A percentile compares a stretch with the other conserved stretches of the same genome.
Conservation (phyloP, 2,113 vertebrate genomes). For the Telmatochromis brichardi region DNA sequence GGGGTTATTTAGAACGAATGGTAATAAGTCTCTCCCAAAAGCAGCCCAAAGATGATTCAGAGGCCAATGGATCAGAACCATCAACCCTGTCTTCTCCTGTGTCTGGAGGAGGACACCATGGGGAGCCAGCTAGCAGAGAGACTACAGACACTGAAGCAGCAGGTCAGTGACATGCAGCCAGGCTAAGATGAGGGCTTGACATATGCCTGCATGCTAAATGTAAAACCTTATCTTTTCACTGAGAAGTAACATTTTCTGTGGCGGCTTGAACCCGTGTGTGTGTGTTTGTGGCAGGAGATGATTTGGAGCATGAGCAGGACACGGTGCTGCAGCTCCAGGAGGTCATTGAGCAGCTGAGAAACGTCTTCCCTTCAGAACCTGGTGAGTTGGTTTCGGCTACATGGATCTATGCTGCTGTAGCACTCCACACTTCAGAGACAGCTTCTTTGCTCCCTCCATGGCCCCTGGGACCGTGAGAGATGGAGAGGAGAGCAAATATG, state of each 20-base stretch:
- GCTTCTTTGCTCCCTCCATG: background rate
- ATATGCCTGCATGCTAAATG: background rate
- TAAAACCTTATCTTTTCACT: background rate
- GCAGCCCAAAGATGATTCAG: constrained; percentile 85
- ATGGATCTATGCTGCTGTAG: background rate
- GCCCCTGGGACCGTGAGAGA: background rate
- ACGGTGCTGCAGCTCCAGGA: constrained; percentile 92
- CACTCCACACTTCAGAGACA: background rate
- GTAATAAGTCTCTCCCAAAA: constrained; percentile 3
- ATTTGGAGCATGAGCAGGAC: constrained; percentile 80
- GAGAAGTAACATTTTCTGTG: background rate
- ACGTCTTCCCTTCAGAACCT: constrained; percentile 83
- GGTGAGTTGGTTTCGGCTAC: constrained; percentile 30
- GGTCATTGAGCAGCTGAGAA: constrained; percentile 95
- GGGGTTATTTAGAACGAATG: background rate
- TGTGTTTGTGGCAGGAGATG: constrained; percentile 72
- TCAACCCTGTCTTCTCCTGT: constrained; percentile 85
- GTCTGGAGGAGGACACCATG: constrained; percentile 78
- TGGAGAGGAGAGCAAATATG: constrained; percentile 44
- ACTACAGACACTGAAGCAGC: constrained; percentile 86
- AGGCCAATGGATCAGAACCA: constrained; percentile 80
- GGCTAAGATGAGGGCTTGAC: background rate
- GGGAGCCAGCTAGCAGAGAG: constrained; percentile 76
- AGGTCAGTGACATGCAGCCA: constrained; percentile 68
- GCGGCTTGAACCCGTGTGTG: background rate